phyloP scores from a whole-genome alignment of 92 coral and sea anemone species.

The Zoanthus gigantus region DNA sequence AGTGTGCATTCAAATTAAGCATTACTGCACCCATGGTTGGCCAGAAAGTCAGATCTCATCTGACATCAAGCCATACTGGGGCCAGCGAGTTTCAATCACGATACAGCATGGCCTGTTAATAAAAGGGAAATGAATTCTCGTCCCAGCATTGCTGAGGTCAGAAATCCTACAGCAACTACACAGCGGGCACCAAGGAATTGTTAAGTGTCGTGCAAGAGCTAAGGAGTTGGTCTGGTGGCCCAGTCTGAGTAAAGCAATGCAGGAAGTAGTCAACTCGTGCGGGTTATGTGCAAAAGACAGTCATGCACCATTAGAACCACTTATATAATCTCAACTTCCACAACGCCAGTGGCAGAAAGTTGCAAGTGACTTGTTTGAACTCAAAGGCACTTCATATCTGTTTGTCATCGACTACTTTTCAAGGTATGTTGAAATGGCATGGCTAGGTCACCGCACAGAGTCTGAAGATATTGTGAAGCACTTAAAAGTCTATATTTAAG shows the following conservation, averaged over 20 bases:
- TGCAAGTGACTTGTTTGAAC: not conserved
- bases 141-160: too few relatives aligned
- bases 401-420: not conserved
- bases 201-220: too few relatives aligned
- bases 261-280: not conserved
- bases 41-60: not conserved
- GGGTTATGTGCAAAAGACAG: not conserved
- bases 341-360: not conserved
- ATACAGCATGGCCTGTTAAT: not conserved
- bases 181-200: too few relatives aligned
- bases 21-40: too few relatives aligned
- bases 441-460: not conserved
- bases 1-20: not conserved
- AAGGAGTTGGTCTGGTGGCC: too few relatives aligned
- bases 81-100: slow-evolving; percentile 4
- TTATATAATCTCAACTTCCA: not conserved
- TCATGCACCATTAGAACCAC: not conserved
- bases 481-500: not conserved
- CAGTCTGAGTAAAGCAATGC: too few relatives aligned
- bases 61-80: not conserved
- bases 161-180: too few relatives aligned
- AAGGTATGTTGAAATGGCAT: not conserved
- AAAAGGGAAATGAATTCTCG: too few relatives aligned
- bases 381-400: not conserved
- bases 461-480: slow-evolving; percentile 3